phyloP scores from a whole-genome alignment of 2,113 vertebrate genomes.

The Cettia cetti region DNA sequence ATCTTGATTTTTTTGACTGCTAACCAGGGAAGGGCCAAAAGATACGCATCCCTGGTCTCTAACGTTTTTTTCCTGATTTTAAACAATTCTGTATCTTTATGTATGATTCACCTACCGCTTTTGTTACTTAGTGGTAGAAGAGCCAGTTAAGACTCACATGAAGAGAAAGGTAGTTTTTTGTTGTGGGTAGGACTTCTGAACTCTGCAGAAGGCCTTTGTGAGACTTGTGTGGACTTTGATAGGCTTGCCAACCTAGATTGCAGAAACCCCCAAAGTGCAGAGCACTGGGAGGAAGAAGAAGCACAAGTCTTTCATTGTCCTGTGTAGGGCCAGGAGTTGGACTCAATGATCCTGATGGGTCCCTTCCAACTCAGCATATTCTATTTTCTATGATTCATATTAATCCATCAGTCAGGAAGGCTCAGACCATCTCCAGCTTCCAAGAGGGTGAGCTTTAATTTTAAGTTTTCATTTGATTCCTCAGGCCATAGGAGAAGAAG shows the following conservation, averaged over 20 bases:
- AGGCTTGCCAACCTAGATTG: background rate
- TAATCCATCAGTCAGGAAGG: slow-evolving; percentile 67
- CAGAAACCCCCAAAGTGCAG: background rate
- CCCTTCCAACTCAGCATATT: background rate
- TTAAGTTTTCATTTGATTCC: background rate
- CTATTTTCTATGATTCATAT: background rate
- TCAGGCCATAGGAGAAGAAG: background rate
- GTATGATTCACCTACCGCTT: background rate
- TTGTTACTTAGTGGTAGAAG: background rate
- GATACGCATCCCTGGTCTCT: background rate
- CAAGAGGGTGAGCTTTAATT: slow-evolving; percentile 66
- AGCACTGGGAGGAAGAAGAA: slow-evolving; percentile 24
- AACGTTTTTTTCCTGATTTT: background rate
- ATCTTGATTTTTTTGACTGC: background rate
- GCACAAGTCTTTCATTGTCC: slow-evolving; percentile 17
- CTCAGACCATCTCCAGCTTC: slow-evolving; percentile 52
- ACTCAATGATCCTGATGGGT: background rate
- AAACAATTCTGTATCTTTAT: background rate
- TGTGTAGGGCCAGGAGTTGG: background rate
- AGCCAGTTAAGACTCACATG: background rate
- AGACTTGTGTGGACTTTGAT: background rate
- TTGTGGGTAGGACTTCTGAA: background rate
- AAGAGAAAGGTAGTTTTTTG: background rate
- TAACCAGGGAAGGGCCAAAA: background rate
- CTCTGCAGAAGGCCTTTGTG: background rate